Base-by-base conservation (phyloP, 2,797 vertebrate genomes). In the Acanthornis magna region DNA sequence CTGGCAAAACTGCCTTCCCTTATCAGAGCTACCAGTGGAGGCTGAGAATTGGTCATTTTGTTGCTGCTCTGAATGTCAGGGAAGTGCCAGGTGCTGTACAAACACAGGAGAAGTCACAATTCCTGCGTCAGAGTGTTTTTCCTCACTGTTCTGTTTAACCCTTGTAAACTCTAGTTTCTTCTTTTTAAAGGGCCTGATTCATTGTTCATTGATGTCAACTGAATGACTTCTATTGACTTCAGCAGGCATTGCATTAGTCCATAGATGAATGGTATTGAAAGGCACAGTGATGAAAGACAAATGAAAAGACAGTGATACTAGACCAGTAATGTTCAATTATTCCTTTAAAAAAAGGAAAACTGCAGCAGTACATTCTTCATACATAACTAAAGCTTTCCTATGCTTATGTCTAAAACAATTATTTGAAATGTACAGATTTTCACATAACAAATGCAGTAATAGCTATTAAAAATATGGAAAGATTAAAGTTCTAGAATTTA, bases 151-250 rank as follows among this genome's bases (percentile, higher is more conserved):
- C 73, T 88, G 88, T 82, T 96, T 95, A 94, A 96, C 91, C 65
- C 94, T 95, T 95, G 85, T 89, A 96, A 93, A 88, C 93, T 91
- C 74, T 10, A 63, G 85, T 87, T 95, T 88, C 85, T 86, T 92
- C 86, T 91, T 93, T 96, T 90, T 91, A 87, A 94, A 94, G 85
- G 89, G 53, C 43, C 91, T 91, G 89, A 84, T 88, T 51, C 93
- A 95, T 71, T 95, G 88, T 93, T 93, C 95, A 90, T 67, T 94
- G 91, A 94, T 86, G 91, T 91, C 95, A 95, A 26, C 57, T 76
- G 95, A 97, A 95, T 86, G 89, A 95, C 93, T 96, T 85, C 94
- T 96, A 96, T 96, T 95, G 93, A 96, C 94, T 95, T 85, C 63
- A 50, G 85, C 19, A 40, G 57, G 71, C 85, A 66, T 94, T 88